phyloP scores from a whole-genome alignment of 1,140 invertebrate species.

The Akabosia matsudoensis region DNA sequence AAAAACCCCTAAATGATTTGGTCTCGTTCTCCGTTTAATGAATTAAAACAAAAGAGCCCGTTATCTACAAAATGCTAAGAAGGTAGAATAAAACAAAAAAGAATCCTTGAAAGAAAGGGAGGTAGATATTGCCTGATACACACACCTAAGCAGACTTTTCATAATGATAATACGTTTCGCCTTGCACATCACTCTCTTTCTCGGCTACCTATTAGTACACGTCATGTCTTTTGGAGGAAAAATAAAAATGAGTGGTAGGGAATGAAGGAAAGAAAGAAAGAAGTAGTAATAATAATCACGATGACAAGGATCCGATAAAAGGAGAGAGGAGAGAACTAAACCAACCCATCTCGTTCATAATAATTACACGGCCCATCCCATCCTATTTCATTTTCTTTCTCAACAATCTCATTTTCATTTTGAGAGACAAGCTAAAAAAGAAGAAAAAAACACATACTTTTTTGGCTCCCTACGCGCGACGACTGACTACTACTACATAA shows the following conservation, averaged over 20 bases:
- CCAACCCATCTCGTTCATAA: slow-evolving; percentile 42
- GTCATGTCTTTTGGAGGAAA: background rate
- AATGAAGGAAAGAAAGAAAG: background rate
- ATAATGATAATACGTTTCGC: background rate
- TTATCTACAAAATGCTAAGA: background rate
- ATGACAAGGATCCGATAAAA: slow-evolving; percentile 36
- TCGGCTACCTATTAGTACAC: slow-evolving; percentile 16
- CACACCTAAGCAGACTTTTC: background rate
- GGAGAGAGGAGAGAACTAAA: slow-evolving; percentile 26
- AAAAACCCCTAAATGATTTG: background rate
- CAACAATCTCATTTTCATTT: slow-evolving; percentile 21
- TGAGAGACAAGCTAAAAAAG: slow-evolving; percentile 20
- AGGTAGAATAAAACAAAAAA: background rate
- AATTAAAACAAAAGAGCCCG: slow-evolving; percentile 13
- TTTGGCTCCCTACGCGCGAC: slow-evolving; percentile 13
- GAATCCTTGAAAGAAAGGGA: background rate
- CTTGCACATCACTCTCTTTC: background rate
- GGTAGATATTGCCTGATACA: background rate
- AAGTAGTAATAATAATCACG: slow-evolving; percentile 22
- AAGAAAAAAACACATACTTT: too few species aligned
- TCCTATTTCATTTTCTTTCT: slow-evolving; percentile 41
- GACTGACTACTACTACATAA: background rate
- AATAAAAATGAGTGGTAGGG: background rate
- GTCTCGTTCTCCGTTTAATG: background rate
- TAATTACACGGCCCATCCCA: slow-evolving; percentile 44